Base-by-base conservation (phyloP, 2,113 vertebrate genomes). In the Mellivora capensis region DNA sequence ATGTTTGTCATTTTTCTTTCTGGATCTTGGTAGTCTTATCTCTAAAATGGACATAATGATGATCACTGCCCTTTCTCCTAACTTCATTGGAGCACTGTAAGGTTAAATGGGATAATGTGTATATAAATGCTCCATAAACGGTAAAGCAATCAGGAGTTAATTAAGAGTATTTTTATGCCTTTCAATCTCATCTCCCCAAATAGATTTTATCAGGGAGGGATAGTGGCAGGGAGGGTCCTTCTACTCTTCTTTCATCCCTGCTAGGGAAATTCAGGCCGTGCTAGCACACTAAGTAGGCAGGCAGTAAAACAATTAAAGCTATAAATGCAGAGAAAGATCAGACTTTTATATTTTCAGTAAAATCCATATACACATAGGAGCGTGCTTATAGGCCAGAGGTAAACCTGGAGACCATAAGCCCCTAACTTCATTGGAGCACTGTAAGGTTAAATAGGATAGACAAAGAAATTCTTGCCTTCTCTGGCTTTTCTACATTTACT, bases 271-370 rank as follows among this genome's bases (percentile, higher is more conserved):
- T n/a, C 64, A 67, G 62, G 61, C 34, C 34, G 31, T 64, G 7
- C 2, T 42, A 37, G 14, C 52, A 39, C 18, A 74, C 2, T 27
- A 8, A 39, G 4, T 37, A 87, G 34, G 83, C 37, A 79, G n/a
- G 49, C 79, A 91, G 13, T 77, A 39, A 95, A 97, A 85, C 4
- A 76, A 3, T 17, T 67, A 21, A 37, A 88, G 4, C 17, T 81
- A 34, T 82, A 59, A 59, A 91, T 87, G 27, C n/a, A 42, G 12
- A 88, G 64, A 88, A 86, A 90, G 21, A 87, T 64, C 31, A 81
- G 87, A 42, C 25, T 89, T 89, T 80, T 44, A 4, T 71, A 72
- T 93, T 96, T 97, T 93, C 39, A 47, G 61, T 13, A 88, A 88
- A 85, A 87, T 29, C 67, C 34, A 17, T 49, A 77, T 15, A 84